Base-by-base conservation (phyloP, 2,888 invertebrate species). In the Hydraecia micacea region DNA sequence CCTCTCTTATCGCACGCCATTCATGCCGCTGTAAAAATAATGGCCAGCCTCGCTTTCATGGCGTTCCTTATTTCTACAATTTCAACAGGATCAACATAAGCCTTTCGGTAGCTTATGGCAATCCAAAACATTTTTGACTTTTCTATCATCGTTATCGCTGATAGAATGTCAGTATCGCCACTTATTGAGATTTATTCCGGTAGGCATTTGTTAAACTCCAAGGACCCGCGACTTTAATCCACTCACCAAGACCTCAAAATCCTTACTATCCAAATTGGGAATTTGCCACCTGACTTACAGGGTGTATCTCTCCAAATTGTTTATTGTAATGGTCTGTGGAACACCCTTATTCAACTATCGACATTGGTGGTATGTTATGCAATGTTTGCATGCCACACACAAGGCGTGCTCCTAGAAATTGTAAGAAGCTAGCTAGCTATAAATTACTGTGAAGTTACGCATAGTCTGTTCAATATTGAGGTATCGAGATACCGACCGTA, bases 221-320 rank as follows among this genome's bases (percentile, higher is more conserved):
- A 73, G 2, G 2, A 32, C 4, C 11, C 25, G 32, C 46, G 7
- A 15, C 25, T 39, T 39, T 15, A 15, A 25, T 25, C 65, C 25
- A 6, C 21, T 52, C 52, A 7, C 36, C 25, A 77, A 39, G 49
- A 49, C 79, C 21, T 52, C 49, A 32, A 36, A 62, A 42, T 62
- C 42, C 42, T 62, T 13, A 36, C 42, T 15, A 32, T 32, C 49
- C 18, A 72, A 73, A 73, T 80, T 79, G 78, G 80, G 55, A 80
- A 72, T 63, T 46, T 65, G 46, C 63, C 80, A 63, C 55, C 55
- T 46, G 63, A 55, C 73, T 55, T 28, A 28, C 46, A 39, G 46
- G n/a, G 1, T 52, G n/a, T 69, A 68, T 79, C 49, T 60, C 52
- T 62, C 28, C 39, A 39, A 32, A 75, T 60, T n/a, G 66, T 66